These are phyloP conservation scores for Ophiothrix spiculata DNA, from an alignment of 35 echinoderm and acorn worm genomes.

Conservation along the genomic window DNA sequence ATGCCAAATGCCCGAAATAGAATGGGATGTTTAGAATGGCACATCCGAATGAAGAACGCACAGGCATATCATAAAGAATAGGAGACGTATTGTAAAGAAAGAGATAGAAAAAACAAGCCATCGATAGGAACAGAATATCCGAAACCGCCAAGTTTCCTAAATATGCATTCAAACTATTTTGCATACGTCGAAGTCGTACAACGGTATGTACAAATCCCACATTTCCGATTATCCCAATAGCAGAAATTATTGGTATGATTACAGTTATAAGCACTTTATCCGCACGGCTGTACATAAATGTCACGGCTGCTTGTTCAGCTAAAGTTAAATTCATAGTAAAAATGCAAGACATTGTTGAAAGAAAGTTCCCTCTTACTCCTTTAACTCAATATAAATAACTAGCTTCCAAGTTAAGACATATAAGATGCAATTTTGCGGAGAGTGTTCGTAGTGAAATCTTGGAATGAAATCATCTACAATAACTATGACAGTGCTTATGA, in stretches of 20 bases:
- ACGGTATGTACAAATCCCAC: not conserved
- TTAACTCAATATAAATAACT: too few relatives aligned
- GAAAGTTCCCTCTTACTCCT: too few relatives aligned
- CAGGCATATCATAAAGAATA: conserved; percentile 1
- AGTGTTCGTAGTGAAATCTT: too few relatives aligned
- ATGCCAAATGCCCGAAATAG: not conserved
- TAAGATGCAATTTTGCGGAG: too few relatives aligned
- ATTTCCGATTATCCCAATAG: not conserved
- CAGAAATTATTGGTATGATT: not conserved
- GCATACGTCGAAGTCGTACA: not conserved
- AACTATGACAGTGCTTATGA: too few relatives aligned
- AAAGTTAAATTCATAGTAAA: not conserved
- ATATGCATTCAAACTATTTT: not conserved
- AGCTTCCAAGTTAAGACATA: too few relatives aligned
- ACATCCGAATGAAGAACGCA: not conserved
- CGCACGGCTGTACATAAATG: not conserved
- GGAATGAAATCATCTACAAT: too few relatives aligned
- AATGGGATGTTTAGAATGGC: not conserved
- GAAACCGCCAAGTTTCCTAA: not conserved
- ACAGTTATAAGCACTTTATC: not conserved
- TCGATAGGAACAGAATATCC: not conserved
- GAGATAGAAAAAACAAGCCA: not conserved
- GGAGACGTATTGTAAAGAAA: not conserved
- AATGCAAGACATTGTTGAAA: not conserved
- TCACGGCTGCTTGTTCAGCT: not conserved